Evolutionary conservation across 2,113 vertebrate genomes (phyloP), one percentile per base, ranked within the genome.

Genomic region (Pelmatolapia mariae): DNA sequence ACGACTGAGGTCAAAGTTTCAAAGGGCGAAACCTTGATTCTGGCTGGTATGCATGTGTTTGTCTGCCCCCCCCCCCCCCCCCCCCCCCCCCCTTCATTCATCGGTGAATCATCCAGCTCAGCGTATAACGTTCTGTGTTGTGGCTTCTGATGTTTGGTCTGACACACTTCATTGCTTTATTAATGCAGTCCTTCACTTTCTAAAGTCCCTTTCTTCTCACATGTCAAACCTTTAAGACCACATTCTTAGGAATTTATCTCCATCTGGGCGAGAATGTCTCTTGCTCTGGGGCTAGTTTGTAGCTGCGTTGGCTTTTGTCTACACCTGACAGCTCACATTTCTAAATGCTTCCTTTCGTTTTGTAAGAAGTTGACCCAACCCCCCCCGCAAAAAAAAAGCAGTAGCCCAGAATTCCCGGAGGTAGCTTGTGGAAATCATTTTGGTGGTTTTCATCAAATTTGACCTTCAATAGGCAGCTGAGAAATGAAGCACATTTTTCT

Each of bases 131-230:
- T 38, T 78, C n/a, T 79, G 56, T 61, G 13, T n/a, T 26, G 59
- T 57, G 50, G 45, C 19, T 81, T 90, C 86, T 92, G 80, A 90
- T 81, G 80, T 83, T 80, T 82, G 43, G 29, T 63, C 66, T 63
- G 66, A 86, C 90, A 87, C 59, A 53, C 73, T 80, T 88, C 54
- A 54, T 80, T 89, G 83, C 92, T 91, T 90, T 92, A 89, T 87
- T 82, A 85, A 87, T 89, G 79, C 24, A 87, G 22, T 87, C 50
- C 12, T 88, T 94, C 82, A 86, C 89, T 91, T 92, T 92, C 87
- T 71, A 63, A 82, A 68, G 26, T 40, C 40, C n/a, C 53, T 87
- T 89, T 85, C 82, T 85, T 91, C 63, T 89, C 73, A 85, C 76
- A 91, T 80, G 83, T 87, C 82, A 91, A 81, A 71, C 78, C 38